Base-by-base conservation (phyloP, 1,140 invertebrate species). In the Helicoverpa armigera region DNA sequence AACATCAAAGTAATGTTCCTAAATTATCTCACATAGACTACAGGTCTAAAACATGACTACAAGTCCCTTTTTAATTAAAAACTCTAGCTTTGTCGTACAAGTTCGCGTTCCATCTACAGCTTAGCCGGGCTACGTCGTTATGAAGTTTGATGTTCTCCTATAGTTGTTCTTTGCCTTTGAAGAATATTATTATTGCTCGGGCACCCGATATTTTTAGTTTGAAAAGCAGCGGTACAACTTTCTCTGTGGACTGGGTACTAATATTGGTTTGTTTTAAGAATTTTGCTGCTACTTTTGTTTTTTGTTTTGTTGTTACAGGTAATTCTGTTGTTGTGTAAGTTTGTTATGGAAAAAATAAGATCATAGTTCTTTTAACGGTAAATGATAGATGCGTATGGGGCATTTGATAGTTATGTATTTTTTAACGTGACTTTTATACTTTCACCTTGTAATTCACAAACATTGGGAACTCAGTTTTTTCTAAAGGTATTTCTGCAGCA, bases 11-110 rank as follows among this genome's bases (percentile, higher is more conserved):
- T 70, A 53, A 23, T 16, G 13, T 70, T 67, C 23, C 75, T 67
- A 69, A 78, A 78, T 67, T 67, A 69, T 67, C 31, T 56, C 61
- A 48, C 23, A 54, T 29, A 77, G 81, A 65, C 69, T 83, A 79
- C 85, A 79, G 81, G 86, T 70, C 65, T 31, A 81, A 84, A 73
- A 35, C 43, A 51, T 73, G 56, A 51, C 79, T 70, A 80, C 65
- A 79, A 82, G 74, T 65, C 74, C 77, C 63, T 85, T 90, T 90
- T 93, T 93, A 92, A 93, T 92, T 93, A 92, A 92, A 93, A 92
- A 89, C 84, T 89, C 84, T 76, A 72, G 87, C 86, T 89, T 90
- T 87, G 86, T 90, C 83, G 79, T 81, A 74, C 69, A 86, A 86
- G 81, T 87, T 87, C 50, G 54, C 69, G 83, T 85, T 86, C 87